Evolutionary conservation across 1,140 invertebrate species (phyloP), one percentile per base, ranked within the genome.

Genomic region (Drosophila tsacasi): DNA sequence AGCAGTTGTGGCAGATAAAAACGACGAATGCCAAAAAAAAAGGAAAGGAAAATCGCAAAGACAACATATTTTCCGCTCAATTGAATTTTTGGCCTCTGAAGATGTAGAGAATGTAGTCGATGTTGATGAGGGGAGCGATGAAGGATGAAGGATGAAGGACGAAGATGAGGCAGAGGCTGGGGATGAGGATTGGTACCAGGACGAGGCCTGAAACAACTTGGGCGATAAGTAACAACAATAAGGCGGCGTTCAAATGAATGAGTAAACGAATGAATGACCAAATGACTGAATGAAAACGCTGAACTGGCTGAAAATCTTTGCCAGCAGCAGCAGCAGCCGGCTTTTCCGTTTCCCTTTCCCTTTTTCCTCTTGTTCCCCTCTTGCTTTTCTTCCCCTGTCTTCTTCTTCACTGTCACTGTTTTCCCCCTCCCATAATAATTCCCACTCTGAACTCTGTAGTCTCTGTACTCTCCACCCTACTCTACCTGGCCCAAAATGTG

Each of bases 181-280:
- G 44, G 5, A 30, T 39, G 35, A 32, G 42, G 47, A 27, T 19
- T 19, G 39, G 13, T 19, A 15, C 13, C 9, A 42, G 30, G 42
- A 58, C 13, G 64, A 44, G 58, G 66, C 42, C 71, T 76, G 73
- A 78, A 78, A 78, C 74, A 78, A 77, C 76, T 69, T 79, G 83
- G 83, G 83, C 83, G 83, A 87, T 87, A 87, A 87, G 84, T 89
- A 87, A 87, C 83, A 87, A 87, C 84, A 87, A 87, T 89, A 83
- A 83, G 83, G 83, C 84, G 83, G 83, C 84, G 83, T 76, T 58
- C 75, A 58, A 76, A 66, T 76, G 61, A 76, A 76, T 77, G 73
- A 71, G 59, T 60, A 78, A 85, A 62, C 79, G 83, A 86, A 81
- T 81, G 82, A 69, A 74, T 75, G 74, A 59, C 55, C 47, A 64